Conservation (phyloP, 2,113 vertebrate species). For the Xiphophorus maculatus region DNA sequence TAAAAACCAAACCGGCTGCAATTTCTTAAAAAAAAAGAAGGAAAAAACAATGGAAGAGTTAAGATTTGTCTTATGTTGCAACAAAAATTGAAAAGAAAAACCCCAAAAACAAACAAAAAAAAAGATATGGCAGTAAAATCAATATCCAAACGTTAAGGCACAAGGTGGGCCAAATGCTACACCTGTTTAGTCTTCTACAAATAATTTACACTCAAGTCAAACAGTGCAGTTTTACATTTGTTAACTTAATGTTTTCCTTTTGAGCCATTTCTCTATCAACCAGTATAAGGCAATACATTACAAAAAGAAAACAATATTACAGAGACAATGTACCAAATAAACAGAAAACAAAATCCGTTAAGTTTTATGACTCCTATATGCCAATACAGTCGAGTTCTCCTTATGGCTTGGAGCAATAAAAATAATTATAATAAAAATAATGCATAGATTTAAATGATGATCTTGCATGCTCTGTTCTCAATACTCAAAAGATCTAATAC, state of each 20-base stretch:
- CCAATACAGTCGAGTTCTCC: constrained; percentile 87
- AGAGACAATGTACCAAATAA: constrained; percentile 89
- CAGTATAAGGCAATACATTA: constrained; percentile 95
- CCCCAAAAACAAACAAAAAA: constrained; percentile 17
- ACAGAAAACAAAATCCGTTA: constrained; percentile 79
- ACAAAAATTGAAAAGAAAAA: constrained; percentile 4
- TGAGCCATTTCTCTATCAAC: constrained; percentile 88
- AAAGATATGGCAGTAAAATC: constrained; percentile 90
- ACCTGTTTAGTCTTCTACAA: constrained; percentile 95
- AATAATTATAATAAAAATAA: constrained; percentile 82
- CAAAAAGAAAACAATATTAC: constrained; percentile 82
- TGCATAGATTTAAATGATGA: constrained; percentile 97
- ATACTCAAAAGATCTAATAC: constrained; percentile 75
- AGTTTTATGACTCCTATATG: constrained; percentile 88
- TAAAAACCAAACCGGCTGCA: constrained; percentile 78
- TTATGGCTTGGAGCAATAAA: constrained; percentile 93
- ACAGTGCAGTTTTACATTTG: constrained; percentile 98
- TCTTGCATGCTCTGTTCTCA: constrained; percentile 81
- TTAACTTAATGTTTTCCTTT: constrained; percentile 95
- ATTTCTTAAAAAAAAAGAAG: constrained; percentile 66
- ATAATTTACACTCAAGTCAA: constrained; percentile 97
- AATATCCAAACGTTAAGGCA: constrained; percentile 95
- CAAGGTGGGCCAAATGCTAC: constrained; percentile 90
- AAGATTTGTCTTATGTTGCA: constrained; percentile 76
- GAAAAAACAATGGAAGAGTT: constrained; percentile 73